A percentile compares a stretch with the other conserved stretches of the same genome.
Evolutionary conservation across 2,888 invertebrate species (phyloP).

Genomic region (Tenodera sinensis): DNA sequence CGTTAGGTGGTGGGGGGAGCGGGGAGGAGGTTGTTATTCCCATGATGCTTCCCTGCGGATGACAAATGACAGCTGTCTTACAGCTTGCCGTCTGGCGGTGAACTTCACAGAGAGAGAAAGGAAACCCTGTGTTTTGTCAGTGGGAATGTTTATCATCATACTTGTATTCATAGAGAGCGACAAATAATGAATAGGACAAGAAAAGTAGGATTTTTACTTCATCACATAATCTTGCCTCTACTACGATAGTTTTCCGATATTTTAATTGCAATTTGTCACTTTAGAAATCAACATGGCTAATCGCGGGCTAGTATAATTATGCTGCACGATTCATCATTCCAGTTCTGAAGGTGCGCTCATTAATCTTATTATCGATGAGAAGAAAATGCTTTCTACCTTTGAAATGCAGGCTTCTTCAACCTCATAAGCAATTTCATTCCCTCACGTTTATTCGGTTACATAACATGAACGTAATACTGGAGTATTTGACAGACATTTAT

Average conservation of each 20-base stretch:
- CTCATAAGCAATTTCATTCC: too few relatives aligned
- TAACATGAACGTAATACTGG: too few relatives aligned
- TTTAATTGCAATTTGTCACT: neutral
- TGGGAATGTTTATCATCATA: conserved; percentile 2
- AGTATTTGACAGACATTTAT: too few relatives aligned
- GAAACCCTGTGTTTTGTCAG: conserved; percentile 8
- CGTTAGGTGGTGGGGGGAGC: neutral
- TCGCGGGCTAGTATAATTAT: neutral
- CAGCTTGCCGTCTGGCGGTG: conserved; percentile 51
- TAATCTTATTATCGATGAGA: neutral
- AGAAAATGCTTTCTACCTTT: neutral
- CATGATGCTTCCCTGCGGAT: conserved; percentile 48
- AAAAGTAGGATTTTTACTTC: neutral
- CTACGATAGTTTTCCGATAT: neutral
- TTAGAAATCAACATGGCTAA: neutral
- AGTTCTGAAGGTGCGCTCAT: neutral
- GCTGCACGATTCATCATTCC: neutral
- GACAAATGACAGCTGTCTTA: conserved; percentile 68
- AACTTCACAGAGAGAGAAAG: conserved; percentile 7
- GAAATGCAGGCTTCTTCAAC: too few relatives aligned
- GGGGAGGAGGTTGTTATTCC: conserved; percentile 10
- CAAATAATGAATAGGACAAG: neutral
- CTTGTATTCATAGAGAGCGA: neutral
- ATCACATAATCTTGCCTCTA: neutral
- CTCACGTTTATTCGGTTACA: too few relatives aligned